phyloP scores from a whole-genome alignment of 2,888 invertebrate species.

The Ashinkailepas kermadecensis region DNA sequence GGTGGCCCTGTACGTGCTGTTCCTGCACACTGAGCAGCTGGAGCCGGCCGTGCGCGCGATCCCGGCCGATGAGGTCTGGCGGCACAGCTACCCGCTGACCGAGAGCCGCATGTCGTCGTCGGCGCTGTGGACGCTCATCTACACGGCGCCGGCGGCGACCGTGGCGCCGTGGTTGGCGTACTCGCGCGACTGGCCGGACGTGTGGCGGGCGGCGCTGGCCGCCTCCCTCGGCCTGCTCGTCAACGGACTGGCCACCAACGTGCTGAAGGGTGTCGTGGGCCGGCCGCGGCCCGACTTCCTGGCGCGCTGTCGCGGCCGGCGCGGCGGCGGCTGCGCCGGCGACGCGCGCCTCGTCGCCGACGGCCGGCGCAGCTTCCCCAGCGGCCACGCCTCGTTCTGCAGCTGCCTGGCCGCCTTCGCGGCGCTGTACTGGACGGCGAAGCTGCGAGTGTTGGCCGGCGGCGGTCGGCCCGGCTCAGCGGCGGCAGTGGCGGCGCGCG shows the following conservation, averaged over 20 bases:
- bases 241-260: slow-evolving; percentile 60
- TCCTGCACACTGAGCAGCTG: background rate
- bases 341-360: slow-evolving; percentile 57
- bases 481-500: slow-evolving; percentile 43
- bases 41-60: slow-evolving; percentile 51
- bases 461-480: background rate
- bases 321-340: slow-evolving; percentile 60
- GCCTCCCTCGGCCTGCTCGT: slow-evolving; percentile 45
- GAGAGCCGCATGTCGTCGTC: slow-evolving; percentile 61
- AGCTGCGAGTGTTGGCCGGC: slow-evolving; percentile 55
- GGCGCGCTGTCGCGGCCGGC: slow-evolving; percentile 67
- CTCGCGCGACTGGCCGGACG: slow-evolving; percentile 55
- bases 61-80: slow-evolving; percentile 65
- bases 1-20: background rate
- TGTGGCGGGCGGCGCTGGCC: slow-evolving; percentile 49
- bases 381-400: slow-evolving; percentile 79
- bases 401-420: slow-evolving; percentile 65
- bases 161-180: slow-evolving; percentile 53
- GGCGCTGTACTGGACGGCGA: slow-evolving; percentile 62
- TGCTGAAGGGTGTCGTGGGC: slow-evolving; percentile 53
- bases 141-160: slow-evolving; percentile 53
- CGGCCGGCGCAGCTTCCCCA: slow-evolving; percentile 81
- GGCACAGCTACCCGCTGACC: slow-evolving; percentile 67
- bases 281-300: slow-evolving; percentile 80
- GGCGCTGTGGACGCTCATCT: slow-evolving; percentile 58